These are phyloP conservation scores for Cossypha heuglini DNA, from an alignment of 2,797 vertebrate species.

Conservation along the genomic window DNA sequence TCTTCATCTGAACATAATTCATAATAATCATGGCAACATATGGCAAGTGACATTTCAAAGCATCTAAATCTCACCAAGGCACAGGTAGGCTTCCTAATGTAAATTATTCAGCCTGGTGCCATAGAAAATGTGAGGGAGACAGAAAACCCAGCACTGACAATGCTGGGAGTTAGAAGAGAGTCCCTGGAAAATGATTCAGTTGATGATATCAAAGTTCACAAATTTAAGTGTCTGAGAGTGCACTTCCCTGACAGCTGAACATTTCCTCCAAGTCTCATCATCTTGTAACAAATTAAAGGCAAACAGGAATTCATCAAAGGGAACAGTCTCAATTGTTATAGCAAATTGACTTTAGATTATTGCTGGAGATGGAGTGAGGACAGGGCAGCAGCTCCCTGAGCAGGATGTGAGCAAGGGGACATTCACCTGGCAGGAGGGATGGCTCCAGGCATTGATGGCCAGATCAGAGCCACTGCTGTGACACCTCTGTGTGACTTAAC, in stretches of 20 bases:
- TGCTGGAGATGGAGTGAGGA: constrained; percentile 45
- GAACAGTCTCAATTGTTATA: constrained; percentile 60
- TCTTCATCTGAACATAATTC: not conserved
- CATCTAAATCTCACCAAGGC: not conserved
- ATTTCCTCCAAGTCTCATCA: constrained; percentile 51
- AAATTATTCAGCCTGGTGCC: not conserved
- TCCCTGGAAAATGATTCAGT: not conserved
- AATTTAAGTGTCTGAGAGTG: not conserved
- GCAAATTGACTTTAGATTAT: constrained; percentile 69
- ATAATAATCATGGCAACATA: not conserved
- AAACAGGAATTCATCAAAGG: constrained; percentile 60
- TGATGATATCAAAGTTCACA: not conserved
- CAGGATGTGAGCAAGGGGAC: not conserved
- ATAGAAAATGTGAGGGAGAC: not conserved
- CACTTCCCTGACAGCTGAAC: constrained; percentile 13
- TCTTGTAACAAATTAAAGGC: constrained; percentile 71
- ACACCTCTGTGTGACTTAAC: accelerated
- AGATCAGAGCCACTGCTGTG: not conserved
- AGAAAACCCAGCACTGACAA: not conserved
- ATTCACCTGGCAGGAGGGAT: accelerated
- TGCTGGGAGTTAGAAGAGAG: not conserved
- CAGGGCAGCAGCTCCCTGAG: not conserved
- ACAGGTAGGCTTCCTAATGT: not conserved
- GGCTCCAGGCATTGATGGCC: accelerated
- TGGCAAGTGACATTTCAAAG: constrained; percentile 25